Percentiles rank a stretch among this genome's conserved stretches.
phyloP scores from a whole-genome alignment of 2,888 invertebrate species.

The Apantesis nais region DNA sequence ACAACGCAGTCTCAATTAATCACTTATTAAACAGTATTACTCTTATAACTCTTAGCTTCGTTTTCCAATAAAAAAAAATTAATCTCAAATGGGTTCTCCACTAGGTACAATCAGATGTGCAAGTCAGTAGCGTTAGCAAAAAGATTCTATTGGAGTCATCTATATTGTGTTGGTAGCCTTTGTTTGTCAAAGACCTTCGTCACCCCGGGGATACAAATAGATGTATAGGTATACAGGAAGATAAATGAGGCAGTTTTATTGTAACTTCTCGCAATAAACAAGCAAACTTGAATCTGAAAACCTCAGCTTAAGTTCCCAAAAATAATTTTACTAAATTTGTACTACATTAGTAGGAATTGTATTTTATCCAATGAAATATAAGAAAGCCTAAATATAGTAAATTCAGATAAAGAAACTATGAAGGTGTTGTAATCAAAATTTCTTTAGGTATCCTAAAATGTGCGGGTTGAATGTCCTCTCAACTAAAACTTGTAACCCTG shows the following conservation, averaged over 20 bases:
- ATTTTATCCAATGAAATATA: no score
- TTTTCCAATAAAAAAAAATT: slow-evolving; percentile 38
- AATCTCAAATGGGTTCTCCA: slow-evolving; percentile 35
- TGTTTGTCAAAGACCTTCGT: slow-evolving; percentile 59
- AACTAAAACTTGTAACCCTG: no score
- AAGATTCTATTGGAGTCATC: slow-evolving; percentile 62
- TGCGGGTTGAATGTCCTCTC: background rate
- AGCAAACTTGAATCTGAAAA: background rate
- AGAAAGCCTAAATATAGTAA: no score
- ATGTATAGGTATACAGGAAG: slow-evolving; percentile 4
- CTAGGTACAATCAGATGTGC: slow-evolving; percentile 52
- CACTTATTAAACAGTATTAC: slow-evolving; percentile 36
- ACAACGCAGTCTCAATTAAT: slow-evolving; percentile 23
- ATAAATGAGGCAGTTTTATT: background rate
- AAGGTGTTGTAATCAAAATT: background rate
- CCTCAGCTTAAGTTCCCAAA: no score
- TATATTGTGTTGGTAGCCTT: slow-evolving; percentile 36
- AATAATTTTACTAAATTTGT: no score
- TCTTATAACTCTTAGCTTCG: slow-evolving; percentile 32
- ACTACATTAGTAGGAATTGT: no score
- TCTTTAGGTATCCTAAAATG: background rate
- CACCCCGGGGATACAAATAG: slow-evolving; percentile 33
- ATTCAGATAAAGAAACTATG: background rate
- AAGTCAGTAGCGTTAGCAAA: slow-evolving; percentile 71
- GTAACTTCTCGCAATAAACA: background rate